phyloP scores from a whole-genome alignment of 2,888 invertebrate genomes.

The Nomada goodeniana region DNA sequence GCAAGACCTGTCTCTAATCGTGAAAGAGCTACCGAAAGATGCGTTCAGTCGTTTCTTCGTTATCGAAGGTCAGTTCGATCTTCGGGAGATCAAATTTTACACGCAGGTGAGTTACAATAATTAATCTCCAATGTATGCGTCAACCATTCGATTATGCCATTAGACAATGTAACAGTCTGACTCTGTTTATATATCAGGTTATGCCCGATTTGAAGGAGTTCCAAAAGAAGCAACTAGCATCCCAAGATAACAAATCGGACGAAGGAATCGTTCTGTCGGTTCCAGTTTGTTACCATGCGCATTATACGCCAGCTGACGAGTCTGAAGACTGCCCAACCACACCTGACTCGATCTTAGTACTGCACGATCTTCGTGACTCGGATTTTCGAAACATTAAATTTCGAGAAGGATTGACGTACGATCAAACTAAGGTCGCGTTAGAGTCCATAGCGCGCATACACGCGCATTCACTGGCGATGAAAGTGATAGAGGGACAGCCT shows the following conservation, averaged over 20 bases:
- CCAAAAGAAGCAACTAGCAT: slow-evolving; percentile 84
- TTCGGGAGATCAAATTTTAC: slow-evolving; percentile 93
- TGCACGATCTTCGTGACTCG: slow-evolving; percentile 89
- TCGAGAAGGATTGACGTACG: slow-evolving; percentile 88
- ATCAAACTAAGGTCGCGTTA: slow-evolving; percentile 89
- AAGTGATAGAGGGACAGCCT: slow-evolving; percentile 85
- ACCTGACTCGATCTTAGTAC: slow-evolving; percentile 89
- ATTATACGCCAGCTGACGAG: slow-evolving; percentile 85
- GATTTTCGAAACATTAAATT: slow-evolving; percentile 89
- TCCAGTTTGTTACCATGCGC: slow-evolving; percentile 89
- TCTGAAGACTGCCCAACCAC: slow-evolving; percentile 83
- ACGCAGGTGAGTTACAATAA: slow-evolving; percentile 87
- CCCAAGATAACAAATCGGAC: slow-evolving; percentile 73
- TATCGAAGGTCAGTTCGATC: slow-evolving; percentile 93
- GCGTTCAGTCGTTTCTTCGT: slow-evolving; percentile 92
- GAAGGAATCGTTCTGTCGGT: slow-evolving; percentile 87
- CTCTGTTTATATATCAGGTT: slow-evolving; percentile 85
- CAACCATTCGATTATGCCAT: neutral
- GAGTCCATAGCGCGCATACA: slow-evolving; percentile 90
- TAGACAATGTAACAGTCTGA: neutral
- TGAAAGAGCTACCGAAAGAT: slow-evolving; percentile 91
- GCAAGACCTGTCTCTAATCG: slow-evolving; percentile 86
- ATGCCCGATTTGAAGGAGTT: slow-evolving; percentile 90
- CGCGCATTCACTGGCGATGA: slow-evolving; percentile 89
- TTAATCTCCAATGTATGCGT: neutral